These are phyloP conservation scores for Cylas formicarius DNA, from an alignment of 1,140 invertebrate genomes.

Conservation along the genomic window DNA sequence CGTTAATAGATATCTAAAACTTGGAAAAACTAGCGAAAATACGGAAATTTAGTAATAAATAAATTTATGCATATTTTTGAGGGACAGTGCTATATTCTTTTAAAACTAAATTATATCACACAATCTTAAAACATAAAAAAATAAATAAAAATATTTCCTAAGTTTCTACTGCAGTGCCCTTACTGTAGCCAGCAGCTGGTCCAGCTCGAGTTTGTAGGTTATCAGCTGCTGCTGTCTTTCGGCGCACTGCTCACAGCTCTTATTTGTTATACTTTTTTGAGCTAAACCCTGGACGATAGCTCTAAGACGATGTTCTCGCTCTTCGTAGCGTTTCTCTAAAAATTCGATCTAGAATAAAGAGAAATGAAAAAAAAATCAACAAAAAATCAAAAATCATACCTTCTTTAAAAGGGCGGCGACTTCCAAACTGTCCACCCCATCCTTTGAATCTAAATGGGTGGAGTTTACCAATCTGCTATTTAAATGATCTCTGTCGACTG, in stretches of 20 bases:
- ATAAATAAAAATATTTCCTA: too few species aligned
- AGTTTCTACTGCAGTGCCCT: conserved; percentile 34
- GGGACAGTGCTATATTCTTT: too few species aligned
- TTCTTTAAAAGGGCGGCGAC: conserved; percentile 17
- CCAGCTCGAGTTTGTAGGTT: conserved; percentile 40
- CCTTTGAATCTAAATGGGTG: not conserved
- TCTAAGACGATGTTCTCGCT: conserved; percentile 40
- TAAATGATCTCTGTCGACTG: conserved; percentile 52
- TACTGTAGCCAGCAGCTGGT: conserved; percentile 38
- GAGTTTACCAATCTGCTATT: conserved; percentile 40
- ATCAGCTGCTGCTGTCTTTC: conserved; percentile 39
- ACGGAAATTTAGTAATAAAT: too few species aligned
- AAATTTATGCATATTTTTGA: too few species aligned
- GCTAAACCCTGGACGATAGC: conserved; percentile 38
- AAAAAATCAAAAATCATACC: conserved; percentile 7
- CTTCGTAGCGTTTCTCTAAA: conserved; percentile 42
- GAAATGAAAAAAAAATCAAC: conserved; percentile 8
- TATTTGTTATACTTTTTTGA: conserved; percentile 36
- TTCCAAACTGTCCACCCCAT: conserved; percentile 9
- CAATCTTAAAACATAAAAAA: too few species aligned
- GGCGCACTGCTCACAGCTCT: conserved; percentile 38
- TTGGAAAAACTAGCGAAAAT: too few species aligned
- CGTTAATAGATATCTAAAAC: too few species aligned
- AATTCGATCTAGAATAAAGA: conserved; percentile 36
- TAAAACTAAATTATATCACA: too few species aligned